Percentiles rank a stretch among this genome's conserved stretches.
phyloP scores from a whole-genome alignment of 30 jellyfish, hydroid and myxozoan genomes.

The Hydractinia echinata region DNA sequence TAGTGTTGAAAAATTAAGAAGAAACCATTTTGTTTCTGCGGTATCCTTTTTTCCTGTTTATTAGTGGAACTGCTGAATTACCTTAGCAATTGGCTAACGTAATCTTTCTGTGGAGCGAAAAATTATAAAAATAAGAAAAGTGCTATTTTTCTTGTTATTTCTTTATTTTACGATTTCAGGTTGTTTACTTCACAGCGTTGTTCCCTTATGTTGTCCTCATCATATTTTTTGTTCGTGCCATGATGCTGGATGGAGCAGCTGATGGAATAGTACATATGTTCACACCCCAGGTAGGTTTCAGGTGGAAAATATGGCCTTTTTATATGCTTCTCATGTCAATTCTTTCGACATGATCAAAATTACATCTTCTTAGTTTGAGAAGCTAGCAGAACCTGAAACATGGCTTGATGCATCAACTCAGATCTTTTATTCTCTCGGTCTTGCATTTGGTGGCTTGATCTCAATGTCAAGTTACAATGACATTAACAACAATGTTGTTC shows the following conservation, averaged over 20 bases:
- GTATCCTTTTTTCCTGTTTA: too few species aligned
- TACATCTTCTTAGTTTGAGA: slow-evolving; percentile 47
- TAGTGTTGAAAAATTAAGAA: too few species aligned
- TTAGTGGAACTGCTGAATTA: too few species aligned
- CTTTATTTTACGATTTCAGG: too few species aligned
- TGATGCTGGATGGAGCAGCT: slow-evolving; percentile 85
- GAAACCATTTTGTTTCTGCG: too few species aligned
- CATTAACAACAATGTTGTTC: slow-evolving; percentile 77
- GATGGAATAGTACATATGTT: slow-evolving; percentile 83
- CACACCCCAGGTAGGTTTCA: slow-evolving; percentile 73
- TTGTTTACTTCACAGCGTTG: slow-evolving; percentile 84
- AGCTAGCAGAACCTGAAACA: slow-evolving; percentile 61
- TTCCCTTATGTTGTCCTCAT: slow-evolving; percentile 75
- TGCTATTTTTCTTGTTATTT: too few species aligned
- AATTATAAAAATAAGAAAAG: too few species aligned
- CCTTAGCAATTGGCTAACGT: too few species aligned
- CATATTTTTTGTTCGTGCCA: slow-evolving; percentile 82
- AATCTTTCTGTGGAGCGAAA: too few species aligned
- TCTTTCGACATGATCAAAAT: too few species aligned
- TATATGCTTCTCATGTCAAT: too few species aligned
- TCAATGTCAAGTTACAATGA: slow-evolving; percentile 95
- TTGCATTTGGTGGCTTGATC: slow-evolving; percentile 90
- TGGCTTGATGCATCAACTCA: slow-evolving; percentile 96
- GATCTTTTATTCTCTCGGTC: slow-evolving; percentile 91
- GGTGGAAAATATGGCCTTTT: too few species aligned